Evolutionary conservation across 1,140 invertebrate genomes (phyloP).

Genomic region (Saccostrea echinata): DNA sequence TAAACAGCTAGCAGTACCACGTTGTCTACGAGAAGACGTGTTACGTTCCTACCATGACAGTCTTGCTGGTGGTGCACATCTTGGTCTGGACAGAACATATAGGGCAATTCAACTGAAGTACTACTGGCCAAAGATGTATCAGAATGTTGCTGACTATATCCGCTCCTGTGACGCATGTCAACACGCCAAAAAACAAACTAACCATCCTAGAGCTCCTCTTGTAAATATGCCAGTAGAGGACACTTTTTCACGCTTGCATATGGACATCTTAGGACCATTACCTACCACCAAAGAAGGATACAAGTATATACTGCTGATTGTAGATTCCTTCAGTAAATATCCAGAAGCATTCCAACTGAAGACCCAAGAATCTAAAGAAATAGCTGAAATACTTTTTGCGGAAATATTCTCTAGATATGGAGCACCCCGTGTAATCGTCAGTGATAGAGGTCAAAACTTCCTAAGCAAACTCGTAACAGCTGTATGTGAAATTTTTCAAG

Average conservation of each 20-base stretch:
- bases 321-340: too few species aligned
- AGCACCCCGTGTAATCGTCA: slow-evolving; percentile 48
- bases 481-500: slow-evolving; percentile 44
- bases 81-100: too few species aligned
- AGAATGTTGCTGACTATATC: too few species aligned
- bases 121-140: too few species aligned
- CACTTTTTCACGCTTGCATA: background rate
- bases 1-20: too few species aligned
- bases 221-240: background rate
- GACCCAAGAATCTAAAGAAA: slow-evolving; percentile 51
- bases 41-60: slow-evolving; percentile 56
- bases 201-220: background rate
- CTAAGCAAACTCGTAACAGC: slow-evolving; percentile 50
- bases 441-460: slow-evolving; percentile 55
- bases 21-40: too few species aligned
- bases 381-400: slow-evolving; percentile 51
- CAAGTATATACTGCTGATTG: background rate
- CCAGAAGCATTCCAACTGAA: slow-evolving; percentile 59
- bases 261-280: background rate
- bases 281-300: background rate
- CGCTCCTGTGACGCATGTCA: too few species aligned
- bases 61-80: slow-evolving; percentile 53
- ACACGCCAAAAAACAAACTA: slow-evolving; percentile 31
- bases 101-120: too few species aligned
- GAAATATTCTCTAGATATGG: slow-evolving; percentile 61